Conservation (phyloP, 2,888 invertebrate species). For the Drosophila peninsularis region DNA sequence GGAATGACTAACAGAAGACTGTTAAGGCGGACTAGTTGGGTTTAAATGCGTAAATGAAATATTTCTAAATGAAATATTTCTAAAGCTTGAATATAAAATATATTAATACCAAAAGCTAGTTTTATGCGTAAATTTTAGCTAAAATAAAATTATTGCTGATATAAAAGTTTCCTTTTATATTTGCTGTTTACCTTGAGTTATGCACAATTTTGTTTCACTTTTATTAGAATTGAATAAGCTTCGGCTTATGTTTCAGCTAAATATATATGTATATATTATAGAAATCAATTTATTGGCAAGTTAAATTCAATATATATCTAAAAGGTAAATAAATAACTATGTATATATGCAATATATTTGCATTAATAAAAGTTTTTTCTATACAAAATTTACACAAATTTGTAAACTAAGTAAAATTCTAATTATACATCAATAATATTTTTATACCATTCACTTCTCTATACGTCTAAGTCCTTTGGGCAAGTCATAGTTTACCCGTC, state of each 20-base stretch:
- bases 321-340: background rate
- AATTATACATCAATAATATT: no score
- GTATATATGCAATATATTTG: background rate
- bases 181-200: background rate
- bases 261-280: background rate
- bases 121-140: background rate
- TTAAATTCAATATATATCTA: background rate
- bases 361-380: background rate
- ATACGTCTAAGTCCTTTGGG: background rate
- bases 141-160: background rate
- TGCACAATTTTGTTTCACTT: background rate
- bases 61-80: background rate
- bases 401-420: no score
- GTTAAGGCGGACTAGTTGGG: background rate
- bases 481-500: background rate
- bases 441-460: no score
- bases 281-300: background rate
- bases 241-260: background rate
- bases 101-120: background rate
- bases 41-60: background rate
- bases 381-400: background rate
- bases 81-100: background rate
- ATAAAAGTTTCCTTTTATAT: background rate
- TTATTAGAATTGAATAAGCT: background rate
- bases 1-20: no score